A percentile compares a stretch with the other conserved stretches of the same genome.
Evolutionary conservation across 2,888 invertebrate genomes (phyloP).

Genomic region (Drosophila peninsularis): DNA sequence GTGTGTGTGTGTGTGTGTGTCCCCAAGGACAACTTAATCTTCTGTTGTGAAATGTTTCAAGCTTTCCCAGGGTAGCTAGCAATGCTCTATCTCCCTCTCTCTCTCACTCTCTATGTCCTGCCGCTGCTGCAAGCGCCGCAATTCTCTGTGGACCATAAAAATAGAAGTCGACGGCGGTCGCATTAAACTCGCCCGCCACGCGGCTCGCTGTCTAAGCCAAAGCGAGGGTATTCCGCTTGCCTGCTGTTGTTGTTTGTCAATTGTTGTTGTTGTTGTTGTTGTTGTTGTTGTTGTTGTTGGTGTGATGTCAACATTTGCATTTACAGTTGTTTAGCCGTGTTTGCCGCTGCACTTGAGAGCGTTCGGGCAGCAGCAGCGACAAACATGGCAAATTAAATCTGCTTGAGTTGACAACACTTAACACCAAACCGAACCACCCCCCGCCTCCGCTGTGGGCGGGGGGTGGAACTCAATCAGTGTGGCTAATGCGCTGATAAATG

Average conservation of each 20-base stretch:
- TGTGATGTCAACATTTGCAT: slow-evolving; percentile 79
- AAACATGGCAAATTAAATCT: slow-evolving; percentile 83
- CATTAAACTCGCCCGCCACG: slow-evolving; percentile 69
- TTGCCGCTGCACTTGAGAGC: slow-evolving; percentile 74
- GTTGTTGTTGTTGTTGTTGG: slow-evolving; percentile 40
- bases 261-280: not conserved
- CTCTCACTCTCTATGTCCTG: not conserved
- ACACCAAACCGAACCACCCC: slow-evolving; percentile 45
- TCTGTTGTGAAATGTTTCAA: slow-evolving; percentile 75
- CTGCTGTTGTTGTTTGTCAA: not conserved
- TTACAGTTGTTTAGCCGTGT: slow-evolving; percentile 68
- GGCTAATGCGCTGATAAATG: slow-evolving; percentile 80
- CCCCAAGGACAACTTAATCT: slow-evolving; percentile 81
- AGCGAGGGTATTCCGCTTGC: not conserved
- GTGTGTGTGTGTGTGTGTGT: slow-evolving; percentile 12
- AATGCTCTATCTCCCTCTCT: not conserved
- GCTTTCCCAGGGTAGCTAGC: slow-evolving; percentile 63
- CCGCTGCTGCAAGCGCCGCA: slow-evolving; percentile 70
- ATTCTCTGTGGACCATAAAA: slow-evolving; percentile 81
- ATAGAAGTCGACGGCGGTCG: slow-evolving; percentile 61
- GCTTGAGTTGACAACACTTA: slow-evolving; percentile 83
- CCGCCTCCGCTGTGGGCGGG: slow-evolving; percentile 8
- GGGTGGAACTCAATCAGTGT: slow-evolving; percentile 71
- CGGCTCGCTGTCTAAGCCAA: slow-evolving; percentile 30
- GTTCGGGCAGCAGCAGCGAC: slow-evolving; percentile 30